Percentiles rank a stretch among this genome's conserved stretches.
Conservation (phyloP, 2,113 vertebrate species). For the Anoplopoma fimbria region DNA sequence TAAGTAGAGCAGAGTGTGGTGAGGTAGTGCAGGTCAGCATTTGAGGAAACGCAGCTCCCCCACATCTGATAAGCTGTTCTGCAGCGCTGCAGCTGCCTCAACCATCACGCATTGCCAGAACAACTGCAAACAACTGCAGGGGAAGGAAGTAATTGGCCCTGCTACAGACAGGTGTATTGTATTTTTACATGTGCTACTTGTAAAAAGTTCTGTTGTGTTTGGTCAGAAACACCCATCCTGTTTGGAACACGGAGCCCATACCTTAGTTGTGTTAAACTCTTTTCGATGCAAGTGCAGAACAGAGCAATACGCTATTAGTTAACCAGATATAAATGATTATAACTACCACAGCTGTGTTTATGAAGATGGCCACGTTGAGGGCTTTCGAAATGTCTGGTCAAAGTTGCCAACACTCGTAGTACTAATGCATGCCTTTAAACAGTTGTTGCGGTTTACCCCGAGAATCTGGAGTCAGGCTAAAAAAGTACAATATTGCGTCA, state of each 20-base stretch:
- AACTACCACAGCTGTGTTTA: no score
- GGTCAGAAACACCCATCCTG: background rate
- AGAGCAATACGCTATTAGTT: background rate
- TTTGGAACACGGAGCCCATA: background rate
- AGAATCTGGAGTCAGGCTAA: background rate
- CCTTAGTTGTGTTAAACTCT: background rate
- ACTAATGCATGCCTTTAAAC: background rate
- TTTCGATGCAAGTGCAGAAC: background rate
- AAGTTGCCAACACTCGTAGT: background rate
- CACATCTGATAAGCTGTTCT: slow-evolving; percentile 64
- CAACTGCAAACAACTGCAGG: slow-evolving; percentile 1
- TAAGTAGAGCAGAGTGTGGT: slow-evolving; percentile 58
- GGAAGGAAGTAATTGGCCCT: background rate
- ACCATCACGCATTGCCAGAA: background rate
- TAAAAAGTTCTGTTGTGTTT: background rate
- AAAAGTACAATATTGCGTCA: slow-evolving; percentile 22
- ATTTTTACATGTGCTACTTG: background rate
- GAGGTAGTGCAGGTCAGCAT: slow-evolving; percentile 52
- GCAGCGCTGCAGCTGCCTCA: slow-evolving; percentile 29
- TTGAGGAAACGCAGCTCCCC: slow-evolving; percentile 46
- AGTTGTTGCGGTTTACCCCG: background rate
- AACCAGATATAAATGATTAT: background rate
- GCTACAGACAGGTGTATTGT: background rate
- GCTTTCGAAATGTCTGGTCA: background rate
- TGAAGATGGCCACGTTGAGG: no score